These are phyloP conservation scores for Clarias macrocephalus DNA, from an alignment of 2,113 vertebrate species.

Conservation along the genomic window DNA sequence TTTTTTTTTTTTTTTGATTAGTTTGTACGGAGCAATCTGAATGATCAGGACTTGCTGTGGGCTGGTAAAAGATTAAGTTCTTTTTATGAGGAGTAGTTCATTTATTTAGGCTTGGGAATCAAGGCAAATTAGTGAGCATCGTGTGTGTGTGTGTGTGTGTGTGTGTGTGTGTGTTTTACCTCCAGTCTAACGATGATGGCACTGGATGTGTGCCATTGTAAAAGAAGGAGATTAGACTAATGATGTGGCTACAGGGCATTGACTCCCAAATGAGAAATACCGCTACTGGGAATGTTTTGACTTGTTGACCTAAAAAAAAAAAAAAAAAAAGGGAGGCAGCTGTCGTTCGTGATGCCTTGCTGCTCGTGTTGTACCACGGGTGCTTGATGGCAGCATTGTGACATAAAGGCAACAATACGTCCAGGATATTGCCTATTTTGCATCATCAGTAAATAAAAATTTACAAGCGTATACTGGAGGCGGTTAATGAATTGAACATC, in stretches of 20 bases:
- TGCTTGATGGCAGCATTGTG: neutral
- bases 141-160: constrained; percentile 14
- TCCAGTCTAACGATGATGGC: neutral
- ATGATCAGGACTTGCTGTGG: constrained; percentile 1
- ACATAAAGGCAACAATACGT: neutral
- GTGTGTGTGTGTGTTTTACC: neutral
- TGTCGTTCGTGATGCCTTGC: neutral
- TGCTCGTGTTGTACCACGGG: neutral
- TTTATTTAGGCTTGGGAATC: constrained; percentile 11
- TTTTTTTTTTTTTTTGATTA: constrained; percentile 14
- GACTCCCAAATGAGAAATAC: neutral
- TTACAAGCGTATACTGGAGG: neutral
- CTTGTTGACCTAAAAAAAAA: constrained; percentile 12
- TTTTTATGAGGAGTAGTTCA: constrained; percentile 29
- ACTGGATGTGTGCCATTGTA: constrained; percentile 4
- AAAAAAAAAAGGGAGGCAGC: neutral
- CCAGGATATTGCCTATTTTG: neutral
- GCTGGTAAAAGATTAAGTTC: constrained; percentile 17
- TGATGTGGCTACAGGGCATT: neutral
- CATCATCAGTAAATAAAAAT: neutral
- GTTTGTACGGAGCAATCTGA: neutral
- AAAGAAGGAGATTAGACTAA: constrained; percentile 22
- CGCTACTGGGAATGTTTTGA: constrained; percentile 2
- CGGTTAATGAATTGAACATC: neutral
- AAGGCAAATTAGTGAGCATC: neutral